Conservation (phyloP, 1,140 invertebrate genomes). For the Trichonephila inaurata region DNA sequence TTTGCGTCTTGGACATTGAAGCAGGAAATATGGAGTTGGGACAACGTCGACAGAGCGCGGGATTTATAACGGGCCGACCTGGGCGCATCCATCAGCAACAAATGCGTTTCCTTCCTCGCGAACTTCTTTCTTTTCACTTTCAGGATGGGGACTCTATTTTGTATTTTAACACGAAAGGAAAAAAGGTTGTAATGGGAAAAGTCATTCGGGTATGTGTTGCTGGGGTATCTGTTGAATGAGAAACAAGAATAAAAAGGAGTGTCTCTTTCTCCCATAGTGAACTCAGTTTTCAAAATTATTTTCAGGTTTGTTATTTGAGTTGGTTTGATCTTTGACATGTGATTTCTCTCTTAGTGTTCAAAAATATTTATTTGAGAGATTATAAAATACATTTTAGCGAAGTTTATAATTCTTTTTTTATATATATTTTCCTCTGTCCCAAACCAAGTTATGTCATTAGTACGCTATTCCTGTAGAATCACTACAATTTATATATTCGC, state of each 20-base stretch:
- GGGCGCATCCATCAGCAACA: conserved; percentile 66
- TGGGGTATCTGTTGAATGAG: not conserved
- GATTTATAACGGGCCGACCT: conserved; percentile 62
- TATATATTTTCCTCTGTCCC: too few relatives aligned
- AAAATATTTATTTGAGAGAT: too few relatives aligned
- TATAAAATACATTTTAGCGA: too few relatives aligned
- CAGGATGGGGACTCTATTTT: conserved; percentile 35
- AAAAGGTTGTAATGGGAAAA: conserved; percentile 26
- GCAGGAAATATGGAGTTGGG: conserved; percentile 74
- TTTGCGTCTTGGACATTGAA: conserved; percentile 55
- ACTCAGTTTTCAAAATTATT: not conserved
- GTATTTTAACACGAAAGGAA: conserved; percentile 32
- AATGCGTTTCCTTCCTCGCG: conserved; percentile 62
- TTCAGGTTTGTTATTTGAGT: not conserved
- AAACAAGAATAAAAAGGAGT: not conserved
- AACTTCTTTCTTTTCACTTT: conserved; percentile 38
- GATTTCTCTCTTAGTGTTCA: too few relatives aligned
- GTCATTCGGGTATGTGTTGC: not conserved
- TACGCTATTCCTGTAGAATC: too few relatives aligned
- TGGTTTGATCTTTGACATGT: not conserved
- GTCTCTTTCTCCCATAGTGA: not conserved
- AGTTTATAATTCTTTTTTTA: too few relatives aligned
- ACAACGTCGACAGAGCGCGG: conserved; percentile 65
- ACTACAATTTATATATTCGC: too few relatives aligned
- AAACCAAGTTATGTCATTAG: too few relatives aligned